Percentiles rank a stretch among this genome's conserved stretches.
These are phyloP conservation scores for Labeo catla DNA, from an alignment of 2,113 vertebrate genomes.

Conservation along the genomic window DNA sequence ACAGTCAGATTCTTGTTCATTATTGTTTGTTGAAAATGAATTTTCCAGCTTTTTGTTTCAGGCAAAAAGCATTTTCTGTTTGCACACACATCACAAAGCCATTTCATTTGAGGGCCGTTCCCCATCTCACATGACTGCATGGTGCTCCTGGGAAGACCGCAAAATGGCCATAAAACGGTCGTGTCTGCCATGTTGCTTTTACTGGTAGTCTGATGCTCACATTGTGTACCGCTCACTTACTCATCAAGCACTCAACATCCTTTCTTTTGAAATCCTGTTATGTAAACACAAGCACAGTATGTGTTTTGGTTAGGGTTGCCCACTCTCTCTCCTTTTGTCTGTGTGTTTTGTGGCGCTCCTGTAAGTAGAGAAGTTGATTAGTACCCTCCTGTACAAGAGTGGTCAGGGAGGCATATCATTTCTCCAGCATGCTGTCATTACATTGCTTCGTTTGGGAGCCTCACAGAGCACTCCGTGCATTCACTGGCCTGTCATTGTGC, in stretches of 20 bases:
- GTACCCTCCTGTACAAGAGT: constrained; percentile 70
- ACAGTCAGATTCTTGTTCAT: not conserved
- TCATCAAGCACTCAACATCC: constrained; percentile 54
- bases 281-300: constrained; percentile 66
- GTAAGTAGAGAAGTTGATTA: constrained; percentile 76
- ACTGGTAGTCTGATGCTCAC: constrained; percentile 55
- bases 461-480: constrained; percentile 64
- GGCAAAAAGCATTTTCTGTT: not conserved
- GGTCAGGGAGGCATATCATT: constrained; percentile 73
- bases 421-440: constrained; percentile 77
- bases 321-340: constrained; percentile 60
- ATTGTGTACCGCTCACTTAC: constrained; percentile 57
- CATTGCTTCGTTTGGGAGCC: constrained; percentile 65
- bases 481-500: constrained; percentile 63
- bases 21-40: not conserved
- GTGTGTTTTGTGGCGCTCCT: constrained; percentile 57
- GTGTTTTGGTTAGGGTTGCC: constrained; percentile 32
- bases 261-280: constrained; percentile 62
- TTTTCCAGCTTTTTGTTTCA: not conserved
- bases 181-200: constrained; percentile 44
- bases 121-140: constrained; percentile 46
- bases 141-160: constrained; percentile 17
- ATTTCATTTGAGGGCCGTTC: constrained; percentile 7
- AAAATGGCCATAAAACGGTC: constrained; percentile 23
- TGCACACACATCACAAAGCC: constrained; percentile 16